Conservation (phyloP, 1,140 invertebrate genomes). For the Xylocopa sonorina region DNA sequence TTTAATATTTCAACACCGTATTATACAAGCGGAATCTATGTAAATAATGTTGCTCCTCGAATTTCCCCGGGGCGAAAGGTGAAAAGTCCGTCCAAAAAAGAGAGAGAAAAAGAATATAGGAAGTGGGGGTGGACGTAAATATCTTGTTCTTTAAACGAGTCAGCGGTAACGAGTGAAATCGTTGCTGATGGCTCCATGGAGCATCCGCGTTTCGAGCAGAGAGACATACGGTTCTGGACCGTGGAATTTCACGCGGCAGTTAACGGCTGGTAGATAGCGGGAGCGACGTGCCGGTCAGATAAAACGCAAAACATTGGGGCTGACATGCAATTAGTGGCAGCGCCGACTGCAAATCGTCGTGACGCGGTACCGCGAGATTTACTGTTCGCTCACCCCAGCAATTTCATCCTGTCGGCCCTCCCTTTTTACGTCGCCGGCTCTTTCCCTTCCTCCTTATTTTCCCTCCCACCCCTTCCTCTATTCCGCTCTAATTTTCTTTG, state of each 20-base stretch:
- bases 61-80: not conserved
- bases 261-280: slow-evolving; percentile 57
- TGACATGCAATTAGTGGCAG: slow-evolving; percentile 64
- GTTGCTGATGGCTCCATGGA: slow-evolving; percentile 50
- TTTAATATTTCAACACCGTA: not conserved
- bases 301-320: slow-evolving; percentile 63
- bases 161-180: slow-evolving; percentile 43
- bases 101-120: too few relatives aligned
- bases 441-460: not conserved
- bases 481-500: slow-evolving; percentile 40
- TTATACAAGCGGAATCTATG: too few relatives aligned
- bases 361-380: slow-evolving; percentile 52
- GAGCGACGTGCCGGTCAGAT: slow-evolving; percentile 51
- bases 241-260: slow-evolving; percentile 57
- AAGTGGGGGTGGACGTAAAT: too few relatives aligned
- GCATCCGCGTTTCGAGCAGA: slow-evolving; percentile 42
- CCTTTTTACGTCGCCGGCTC: not conserved
- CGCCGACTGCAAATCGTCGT: slow-evolving; percentile 58
- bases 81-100: not conserved
- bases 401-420: slow-evolving; percentile 13
- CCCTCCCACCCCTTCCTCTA: not conserved
- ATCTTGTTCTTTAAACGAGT: slow-evolving; percentile 31
- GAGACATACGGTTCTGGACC: slow-evolving; percentile 26
- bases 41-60: not conserved
- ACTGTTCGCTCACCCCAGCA: slow-evolving; percentile 16